Percentiles rank a stretch among this genome's conserved stretches.
Conservation (phyloP, 2,113 vertebrate genomes). For the Silurus asotus region DNA sequence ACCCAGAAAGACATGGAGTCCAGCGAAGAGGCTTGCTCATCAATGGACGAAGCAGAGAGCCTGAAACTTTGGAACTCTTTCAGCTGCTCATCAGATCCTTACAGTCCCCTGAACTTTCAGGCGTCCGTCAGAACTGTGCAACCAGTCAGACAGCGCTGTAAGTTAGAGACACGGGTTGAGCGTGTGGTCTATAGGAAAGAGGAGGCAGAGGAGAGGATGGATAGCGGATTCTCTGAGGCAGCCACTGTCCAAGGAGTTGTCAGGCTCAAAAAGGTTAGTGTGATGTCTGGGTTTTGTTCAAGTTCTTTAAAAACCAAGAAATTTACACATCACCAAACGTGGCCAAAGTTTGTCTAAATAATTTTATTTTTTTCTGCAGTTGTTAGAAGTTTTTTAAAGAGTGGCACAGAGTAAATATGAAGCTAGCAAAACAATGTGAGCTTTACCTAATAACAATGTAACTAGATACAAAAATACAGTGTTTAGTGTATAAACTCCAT, state of each 20-base stretch:
- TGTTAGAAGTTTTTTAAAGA: neutral
- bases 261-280: constrained; percentile 67
- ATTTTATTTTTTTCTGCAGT: neutral
- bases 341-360: neutral
- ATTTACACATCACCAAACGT: neutral
- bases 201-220: constrained; percentile 65
- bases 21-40: constrained; percentile 73
- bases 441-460: neutral
- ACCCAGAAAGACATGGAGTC: constrained; percentile 36
- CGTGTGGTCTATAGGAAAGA: constrained; percentile 52
- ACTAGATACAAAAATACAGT: neutral
- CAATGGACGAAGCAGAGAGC: constrained; percentile 80
- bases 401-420: neutral
- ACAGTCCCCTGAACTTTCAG: constrained; percentile 88
- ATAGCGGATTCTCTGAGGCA: constrained; percentile 61
- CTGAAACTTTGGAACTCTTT: constrained; percentile 84
- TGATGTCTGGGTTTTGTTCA: neutral
- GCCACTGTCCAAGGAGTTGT: constrained; percentile 9
- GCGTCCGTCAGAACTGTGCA: constrained; percentile 74
- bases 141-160: constrained; percentile 20
- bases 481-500: neutral
- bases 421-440: neutral
- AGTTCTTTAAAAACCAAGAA: neutral
- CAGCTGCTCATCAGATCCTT: constrained; percentile 82
- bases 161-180: neutral